Conservation (phyloP, 2,113 vertebrate species). For the Odontesthes bonariensis region DNA sequence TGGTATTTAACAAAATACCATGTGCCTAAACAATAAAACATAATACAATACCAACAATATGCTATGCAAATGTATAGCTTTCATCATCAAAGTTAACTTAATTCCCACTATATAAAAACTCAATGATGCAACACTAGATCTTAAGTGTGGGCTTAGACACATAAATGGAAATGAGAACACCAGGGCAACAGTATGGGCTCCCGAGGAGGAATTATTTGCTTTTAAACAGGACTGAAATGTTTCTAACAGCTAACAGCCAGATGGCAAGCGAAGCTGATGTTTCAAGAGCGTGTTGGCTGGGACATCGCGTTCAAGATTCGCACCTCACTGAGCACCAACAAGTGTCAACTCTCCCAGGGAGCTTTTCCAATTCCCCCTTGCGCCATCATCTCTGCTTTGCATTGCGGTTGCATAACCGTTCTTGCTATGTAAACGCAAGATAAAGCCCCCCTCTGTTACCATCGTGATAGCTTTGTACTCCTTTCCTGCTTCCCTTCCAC, state of each 20-base stretch:
- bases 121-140: neutral
- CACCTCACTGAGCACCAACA: conserved; percentile 72
- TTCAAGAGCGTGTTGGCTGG: conserved; percentile 52
- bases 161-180: conserved; percentile 29
- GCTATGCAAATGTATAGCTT: neutral
- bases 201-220: conserved; percentile 41
- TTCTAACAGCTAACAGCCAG: conserved; percentile 50
- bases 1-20: too few species aligned
- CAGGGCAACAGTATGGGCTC: conserved; percentile 10
- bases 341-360: conserved; percentile 77
- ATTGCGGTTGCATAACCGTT: conserved; percentile 72
- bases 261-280: conserved; percentile 59
- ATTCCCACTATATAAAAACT: neutral
- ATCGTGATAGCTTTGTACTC: conserved; percentile 42
- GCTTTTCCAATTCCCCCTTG: conserved; percentile 30
- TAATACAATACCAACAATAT: neutral
- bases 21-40: neutral
- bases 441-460: conserved; percentile 45
- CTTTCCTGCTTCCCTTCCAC: conserved; percentile 20
- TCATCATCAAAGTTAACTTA: neutral
- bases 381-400: conserved; percentile 53
- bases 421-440: conserved; percentile 67
- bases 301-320: conserved; percentile 61
- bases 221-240: conserved; percentile 49
- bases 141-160: neutral